Conservation (phyloP, 2,888 invertebrate genomes). For the Antheraea yamamai region DNA sequence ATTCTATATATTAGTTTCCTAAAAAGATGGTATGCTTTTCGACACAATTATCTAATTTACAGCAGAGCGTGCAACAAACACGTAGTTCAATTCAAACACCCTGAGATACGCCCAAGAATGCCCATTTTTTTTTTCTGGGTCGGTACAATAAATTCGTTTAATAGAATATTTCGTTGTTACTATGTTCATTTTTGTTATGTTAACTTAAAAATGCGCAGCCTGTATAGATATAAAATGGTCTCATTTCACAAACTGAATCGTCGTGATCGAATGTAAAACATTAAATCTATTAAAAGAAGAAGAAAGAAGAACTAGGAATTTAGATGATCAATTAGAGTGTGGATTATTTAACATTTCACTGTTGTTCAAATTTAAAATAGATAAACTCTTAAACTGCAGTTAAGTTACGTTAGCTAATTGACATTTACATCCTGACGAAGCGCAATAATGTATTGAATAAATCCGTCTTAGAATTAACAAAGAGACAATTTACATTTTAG, state of each 20-base stretch:
- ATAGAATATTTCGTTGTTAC: not conserved
- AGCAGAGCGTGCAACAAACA: not conserved
- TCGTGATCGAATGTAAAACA: too few relatives aligned
- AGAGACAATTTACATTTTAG: too few relatives aligned
- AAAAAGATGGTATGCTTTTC: not conserved
- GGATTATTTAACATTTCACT: too few relatives aligned
- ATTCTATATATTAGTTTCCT: not conserved
- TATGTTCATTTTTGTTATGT: not conserved
- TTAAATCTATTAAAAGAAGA: too few relatives aligned
- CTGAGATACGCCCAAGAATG: not conserved
- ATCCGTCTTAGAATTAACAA: too few relatives aligned
- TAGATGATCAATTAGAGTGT: too few relatives aligned
- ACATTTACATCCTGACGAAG: too few relatives aligned
- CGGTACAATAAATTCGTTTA: not conserved
- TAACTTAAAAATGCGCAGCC: not conserved
- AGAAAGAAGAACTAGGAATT: too few relatives aligned
- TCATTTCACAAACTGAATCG: not conserved
- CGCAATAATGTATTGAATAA: too few relatives aligned
- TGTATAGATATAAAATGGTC: not conserved
- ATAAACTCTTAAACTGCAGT: too few relatives aligned
- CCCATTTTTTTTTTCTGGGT: not conserved
- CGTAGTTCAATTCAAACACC: not conserved
- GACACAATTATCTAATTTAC: not conserved
- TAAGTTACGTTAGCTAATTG: too few relatives aligned
- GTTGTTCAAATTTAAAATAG: too few relatives aligned